Base-by-base conservation (phyloP, 2,113 vertebrate genomes). In the Anguilla japonica region DNA sequence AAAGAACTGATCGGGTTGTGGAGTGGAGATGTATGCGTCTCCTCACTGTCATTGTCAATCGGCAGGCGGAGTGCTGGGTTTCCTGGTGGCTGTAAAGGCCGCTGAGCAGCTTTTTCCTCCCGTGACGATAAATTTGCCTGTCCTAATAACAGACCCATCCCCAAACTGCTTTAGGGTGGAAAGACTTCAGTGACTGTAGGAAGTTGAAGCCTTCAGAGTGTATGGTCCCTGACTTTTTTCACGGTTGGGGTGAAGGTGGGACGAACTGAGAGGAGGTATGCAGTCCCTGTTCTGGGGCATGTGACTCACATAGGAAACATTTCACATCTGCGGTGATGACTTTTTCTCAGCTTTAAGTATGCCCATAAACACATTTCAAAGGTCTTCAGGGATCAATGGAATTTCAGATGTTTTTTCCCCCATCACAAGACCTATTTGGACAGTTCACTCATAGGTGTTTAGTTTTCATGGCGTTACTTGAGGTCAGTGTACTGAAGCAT, bases 91-190 rank as follows among this genome's bases (percentile, higher is more conserved):
- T 22, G 26, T 87, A 87, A 87, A 86, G 84, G 90, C 87, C 89
- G 87, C 57, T 41, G 22, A 86, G 75, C 89, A 91, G 85, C 86
- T 90, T 86, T 92, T 92, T 90, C 88, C 91, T 92, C 87, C 84
- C 43, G 29, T 84, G 41, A 79, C 83, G 41, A 83, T 79, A 34
- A 53, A 67, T 81, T 84, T 89, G 87, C 89, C 50, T 88, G 81
- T 91, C 75, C 46, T 87, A 81, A 79, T 90, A 85, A 87, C 40
- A 88, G 46, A 83, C 43, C 41, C 56, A 67, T 90, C 83, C 82
- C 79, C 81, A 75, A 75, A 15, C 46, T 60, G 29, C 15, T 83
- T 87, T 39, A 85, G 80, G 81, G 83, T 46, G 87, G 81, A 88
- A 85, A 53, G 84, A 20, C 50, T 75, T 41, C 41, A 13, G 39